Base-by-base conservation (phyloP, 2,113 vertebrate genomes). In the Rhagologus leucostigma region DNA sequence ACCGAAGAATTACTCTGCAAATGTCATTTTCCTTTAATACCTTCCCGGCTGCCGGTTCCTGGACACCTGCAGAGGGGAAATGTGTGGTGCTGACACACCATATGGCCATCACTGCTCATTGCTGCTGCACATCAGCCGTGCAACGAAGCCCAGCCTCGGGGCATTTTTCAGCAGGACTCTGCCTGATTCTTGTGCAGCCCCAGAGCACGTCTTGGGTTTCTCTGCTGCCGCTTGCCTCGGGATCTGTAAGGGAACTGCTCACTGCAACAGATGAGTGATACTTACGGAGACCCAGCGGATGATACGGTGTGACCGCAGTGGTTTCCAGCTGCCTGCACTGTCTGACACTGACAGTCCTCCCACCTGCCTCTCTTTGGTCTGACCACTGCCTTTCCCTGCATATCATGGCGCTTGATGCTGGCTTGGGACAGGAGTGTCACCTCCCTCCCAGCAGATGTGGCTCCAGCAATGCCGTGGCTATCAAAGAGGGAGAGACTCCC, bases 171-270 rank as follows among this genome's bases (percentile, higher is more conserved):
- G 90, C 85, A 74, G 88, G 88, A 52, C 52, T 78, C 88, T 77
- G 67, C 35, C 53, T 68, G 83, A 76, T 77, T 59, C 55, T 64
- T 81, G 57, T 65, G 44, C 64, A 75, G 32, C 35, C 59, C n/a
- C 68, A 55, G 75, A 93, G 47, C 37, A 55, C 47, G 29, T 76
- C 88, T 56, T 60, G 64, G 30, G 21, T 69, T 93, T 65, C 69
- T 52, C 73, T 80, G 60, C 69, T 49, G 73, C 65, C 0, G 0
- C 62, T 92, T 92, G 96, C 95, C 96, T 95, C 41, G 0, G 73
- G 90, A 50, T 70, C 83, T 96, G 88, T 96, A 93, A 95, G 73
- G 73, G 76, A 97, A 35, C 41, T 50, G 64, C 76, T 86, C 56
- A 5, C 57, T 41, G 62, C 68, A 68, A 20, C 1, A 6, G 75